Base-by-base conservation (phyloP, 2,797 vertebrate species). In the Pterois miles region DNA sequence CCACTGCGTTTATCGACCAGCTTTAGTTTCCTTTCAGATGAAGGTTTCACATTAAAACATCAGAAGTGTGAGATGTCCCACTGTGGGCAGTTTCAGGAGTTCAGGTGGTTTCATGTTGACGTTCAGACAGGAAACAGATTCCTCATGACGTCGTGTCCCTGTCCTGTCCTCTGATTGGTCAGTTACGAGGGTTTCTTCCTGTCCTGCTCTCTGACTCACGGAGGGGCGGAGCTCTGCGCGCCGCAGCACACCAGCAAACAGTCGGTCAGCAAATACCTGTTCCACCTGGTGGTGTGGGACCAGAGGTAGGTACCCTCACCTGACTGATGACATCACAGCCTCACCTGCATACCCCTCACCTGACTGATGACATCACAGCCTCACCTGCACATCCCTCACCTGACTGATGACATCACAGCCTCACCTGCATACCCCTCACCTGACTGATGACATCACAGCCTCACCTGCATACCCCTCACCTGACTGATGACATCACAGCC, bases 151-250 rank as follows among this genome's bases (percentile, higher is more conserved):
- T 69, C 13, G 8, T 36, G 8, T 63, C 52, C 23, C 22, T 68
- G 67, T 78, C 8, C 81, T 86, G 62, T 29, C 81, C 48, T 86
- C 74, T 87, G 38, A 80, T 82, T 88, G 82, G 82, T 65, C 91
- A 99, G 98, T 83, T 99, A 97, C 2, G 98, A 99, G 92, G 96
- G 97, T 36, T 99, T 98, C 95, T 99, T 98, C 95, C 95, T 99
- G 90, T 98, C 97, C 80, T 99, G 98, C 91, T 97, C 97, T 1
- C 94, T 99, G 92, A 99, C 96, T 81, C 98, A 99, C 0, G 98
- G 98, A 0, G 97, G 96, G 64, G 96, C 87, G 78, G 97, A 98
- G 90, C 95, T 99, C n/a, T 99, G 97, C 52, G 96, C 96, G 4
- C 97, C 98, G 1, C 96, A 97, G 83, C 97, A 97, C 92, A 99